phyloP scores from a whole-genome alignment of 2,888 invertebrate genomes.

The Chrysina gloriosa region DNA sequence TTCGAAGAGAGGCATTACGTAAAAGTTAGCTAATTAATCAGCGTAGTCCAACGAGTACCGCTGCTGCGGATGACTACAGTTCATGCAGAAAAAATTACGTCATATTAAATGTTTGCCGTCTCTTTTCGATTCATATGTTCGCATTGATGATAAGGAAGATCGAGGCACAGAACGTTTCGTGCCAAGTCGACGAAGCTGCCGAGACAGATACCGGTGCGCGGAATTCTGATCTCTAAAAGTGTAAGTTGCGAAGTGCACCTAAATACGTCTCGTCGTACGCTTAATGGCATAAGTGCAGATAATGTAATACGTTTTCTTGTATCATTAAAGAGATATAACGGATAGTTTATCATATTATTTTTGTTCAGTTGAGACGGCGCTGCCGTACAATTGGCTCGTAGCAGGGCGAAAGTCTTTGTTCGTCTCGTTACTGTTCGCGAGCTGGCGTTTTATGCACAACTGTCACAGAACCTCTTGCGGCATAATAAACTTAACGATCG shows the following conservation, averaged over 20 bases:
- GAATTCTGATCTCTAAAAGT: conserved; percentile 17
- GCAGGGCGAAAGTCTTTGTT: conserved; percentile 21
- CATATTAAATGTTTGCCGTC: conserved; percentile 8
- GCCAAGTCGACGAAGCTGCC: neutral
- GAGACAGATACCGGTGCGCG: neutral
- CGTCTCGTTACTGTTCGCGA: conserved; percentile 15
- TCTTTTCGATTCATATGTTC: neutral
- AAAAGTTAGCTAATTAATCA: conserved; percentile 56
- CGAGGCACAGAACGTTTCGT: neutral
- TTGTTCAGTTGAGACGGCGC: conserved; percentile 6
- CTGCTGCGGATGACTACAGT: neutral
- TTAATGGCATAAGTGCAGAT: conserved; percentile 27
- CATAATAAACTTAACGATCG: conserved; percentile 28
- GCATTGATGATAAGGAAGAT: neutral
- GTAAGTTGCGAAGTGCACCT: conserved; percentile 29
- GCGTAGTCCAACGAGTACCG: neutral
- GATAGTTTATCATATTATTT: conserved; percentile 40
- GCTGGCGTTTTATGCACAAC: conserved; percentile 10
- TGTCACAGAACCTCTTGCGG: conserved; percentile 31
- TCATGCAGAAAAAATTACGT: conserved; percentile 21
- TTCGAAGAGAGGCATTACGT: conserved; percentile 53
- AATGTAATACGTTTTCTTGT: conserved; percentile 41
- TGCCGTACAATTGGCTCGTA: conserved; percentile 11
- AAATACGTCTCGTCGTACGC: conserved; percentile 31
- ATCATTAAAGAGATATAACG: conserved; percentile 35